Base-by-base conservation (phyloP, 2,888 invertebrate genomes). In the Acleris holmiana region DNA sequence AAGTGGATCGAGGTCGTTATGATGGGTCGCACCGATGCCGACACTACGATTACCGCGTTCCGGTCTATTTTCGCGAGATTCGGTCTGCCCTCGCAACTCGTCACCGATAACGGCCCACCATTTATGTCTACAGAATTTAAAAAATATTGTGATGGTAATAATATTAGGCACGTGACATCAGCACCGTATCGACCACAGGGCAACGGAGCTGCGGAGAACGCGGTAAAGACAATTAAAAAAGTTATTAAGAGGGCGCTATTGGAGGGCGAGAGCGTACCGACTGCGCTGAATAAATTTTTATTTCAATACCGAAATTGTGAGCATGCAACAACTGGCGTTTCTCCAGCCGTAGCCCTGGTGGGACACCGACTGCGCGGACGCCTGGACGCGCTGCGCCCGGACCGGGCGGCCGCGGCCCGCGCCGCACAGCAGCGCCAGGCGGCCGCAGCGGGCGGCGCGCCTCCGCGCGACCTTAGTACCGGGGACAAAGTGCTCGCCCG, bases 61-160 rank as follows among this genome's bases (percentile, higher is more conserved):
- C 41, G 71, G 10, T 35, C 61, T 8, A 44, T 71, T 8, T 76
- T 72, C 61, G 65, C 71, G 6, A 35, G 70, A 23, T 76, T 70
- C 23, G 74, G 75, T 0, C 35, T 75, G 6, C 73, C 76, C 8
- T 62, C 57, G 18, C 70, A 74, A 47, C 21, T 76, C 7, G 70
- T 73, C 5, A 68, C 73, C 0, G 74, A 75, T 49, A 69, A 72
- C 10, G 75, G 74, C 1, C 73, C 74, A 41, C 76, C 74, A 6
- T 78, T 75, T 55, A 41, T 56, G 4, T 68, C 68, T 2, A n/a
- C 19, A 1, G 72, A 74, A 25, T 73, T 70, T 41, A 66, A 66
- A 41, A 13, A 25, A 21, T 75, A 68, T 56, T 68, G 67, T 25
- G 29, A 51, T 13, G 61, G 60, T 35, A 73, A 74, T 67, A 49